Evolutionary conservation across 2,888 invertebrate species (phyloP).

Genomic region (Cheilosia vernalis): DNA sequence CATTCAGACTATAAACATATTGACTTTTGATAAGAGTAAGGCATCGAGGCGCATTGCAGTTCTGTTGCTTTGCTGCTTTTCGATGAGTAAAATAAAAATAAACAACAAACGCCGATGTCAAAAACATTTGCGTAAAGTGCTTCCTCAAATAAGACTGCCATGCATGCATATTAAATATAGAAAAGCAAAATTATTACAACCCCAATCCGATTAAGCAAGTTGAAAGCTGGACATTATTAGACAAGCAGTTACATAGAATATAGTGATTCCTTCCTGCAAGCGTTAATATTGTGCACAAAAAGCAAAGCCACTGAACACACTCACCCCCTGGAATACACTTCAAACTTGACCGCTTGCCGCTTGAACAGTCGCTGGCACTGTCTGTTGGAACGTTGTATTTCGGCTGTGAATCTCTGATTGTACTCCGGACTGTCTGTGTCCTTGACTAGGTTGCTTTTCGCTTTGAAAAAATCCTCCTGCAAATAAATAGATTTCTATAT

Average conservation of each 20-base stretch:
- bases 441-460: conserved; percentile 90
- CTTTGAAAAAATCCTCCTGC: conserved; percentile 89
- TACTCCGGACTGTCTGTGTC: conserved; percentile 96
- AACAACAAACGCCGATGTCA: not conserved
- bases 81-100: not conserved
- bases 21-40: too few relatives aligned
- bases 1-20: too few relatives aligned
- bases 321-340: conserved; percentile 96
- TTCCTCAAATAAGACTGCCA: not conserved
- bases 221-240: not conserved
- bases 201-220: not conserved
- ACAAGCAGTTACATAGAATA: not conserved
- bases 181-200: not conserved
- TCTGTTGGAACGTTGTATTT: conserved; percentile 91
- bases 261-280: conserved; percentile 8
- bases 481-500: conserved; percentile 63
- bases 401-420: conserved; percentile 90
- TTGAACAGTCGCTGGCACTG: conserved; percentile 94
- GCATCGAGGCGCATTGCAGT: too few relatives aligned
- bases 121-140: not conserved
- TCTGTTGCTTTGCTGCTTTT: not conserved
- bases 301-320: conserved; percentile 80
- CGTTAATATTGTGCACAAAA: conserved; percentile 12
- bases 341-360: conserved; percentile 94
- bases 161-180: not conserved